These are phyloP conservation scores for Temnothorax nylanderi DNA, from an alignment of 1,140 invertebrate genomes.

Conservation along the genomic window DNA sequence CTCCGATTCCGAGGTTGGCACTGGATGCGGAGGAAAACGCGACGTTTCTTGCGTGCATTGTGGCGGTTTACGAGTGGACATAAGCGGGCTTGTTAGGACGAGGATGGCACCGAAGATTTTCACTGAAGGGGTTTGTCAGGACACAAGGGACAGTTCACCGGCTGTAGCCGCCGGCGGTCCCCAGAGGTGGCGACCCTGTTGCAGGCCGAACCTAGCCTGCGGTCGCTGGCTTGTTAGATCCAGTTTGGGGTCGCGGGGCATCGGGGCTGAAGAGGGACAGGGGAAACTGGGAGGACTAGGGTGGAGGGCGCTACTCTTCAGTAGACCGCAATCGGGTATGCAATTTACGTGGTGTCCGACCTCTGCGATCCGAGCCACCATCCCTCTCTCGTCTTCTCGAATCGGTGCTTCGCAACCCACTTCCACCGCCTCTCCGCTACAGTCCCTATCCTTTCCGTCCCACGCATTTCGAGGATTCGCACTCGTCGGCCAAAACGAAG, in stretches of 20 bases:
- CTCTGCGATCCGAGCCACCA: slow-evolving; percentile 69
- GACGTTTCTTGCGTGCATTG: slow-evolving; percentile 16
- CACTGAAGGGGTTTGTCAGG: slow-evolving; percentile 61
- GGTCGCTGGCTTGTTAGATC: slow-evolving; percentile 80
- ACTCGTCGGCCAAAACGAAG: slow-evolving; percentile 58
- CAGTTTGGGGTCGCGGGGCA: slow-evolving; percentile 74
- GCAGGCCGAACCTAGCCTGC: slow-evolving; percentile 74
- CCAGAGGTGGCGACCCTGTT: slow-evolving; percentile 74
- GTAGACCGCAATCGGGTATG: slow-evolving; percentile 80
- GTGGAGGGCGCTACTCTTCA: slow-evolving; percentile 74
- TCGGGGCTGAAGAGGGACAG: slow-evolving; percentile 38
- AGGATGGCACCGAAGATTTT: slow-evolving; percentile 66
- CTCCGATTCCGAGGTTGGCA: neutral
- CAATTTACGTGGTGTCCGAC: slow-evolving; percentile 81
- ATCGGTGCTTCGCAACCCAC: slow-evolving; percentile 16
- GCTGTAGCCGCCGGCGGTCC: slow-evolving; percentile 68
- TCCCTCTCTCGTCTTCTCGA: slow-evolving; percentile 36
- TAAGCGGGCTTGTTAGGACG: slow-evolving; percentile 75
- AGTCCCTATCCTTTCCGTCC: slow-evolving; percentile 16
- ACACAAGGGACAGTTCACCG: slow-evolving; percentile 71
- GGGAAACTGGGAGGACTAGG: neutral
- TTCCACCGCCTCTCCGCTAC: neutral
- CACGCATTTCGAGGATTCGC: slow-evolving; percentile 58
- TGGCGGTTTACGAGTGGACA: slow-evolving; percentile 62
- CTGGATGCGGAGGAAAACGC: slow-evolving; percentile 29